Conservation (phyloP, 1,140 invertebrate genomes). For the Nylanderia fulva region DNA sequence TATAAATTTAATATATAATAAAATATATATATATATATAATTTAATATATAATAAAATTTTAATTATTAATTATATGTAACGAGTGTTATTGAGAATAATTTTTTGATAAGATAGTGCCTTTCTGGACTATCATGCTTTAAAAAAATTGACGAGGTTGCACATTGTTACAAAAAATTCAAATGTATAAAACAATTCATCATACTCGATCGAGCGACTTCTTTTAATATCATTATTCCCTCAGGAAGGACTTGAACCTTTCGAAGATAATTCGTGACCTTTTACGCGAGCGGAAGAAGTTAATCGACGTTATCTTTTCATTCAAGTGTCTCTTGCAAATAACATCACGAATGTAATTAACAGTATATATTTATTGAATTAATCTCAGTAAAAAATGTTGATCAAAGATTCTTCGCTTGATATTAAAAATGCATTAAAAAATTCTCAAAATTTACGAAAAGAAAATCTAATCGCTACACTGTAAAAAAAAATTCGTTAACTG, state of each 20-base stretch:
- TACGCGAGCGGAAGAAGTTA: constrained; percentile 41
- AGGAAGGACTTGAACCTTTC: constrained; percentile 26
- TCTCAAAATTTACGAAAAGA: too few species aligned
- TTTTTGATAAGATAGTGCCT: background rate
- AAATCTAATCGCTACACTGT: too few species aligned
- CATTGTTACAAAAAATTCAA: background rate
- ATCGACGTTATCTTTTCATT: constrained; percentile 21
- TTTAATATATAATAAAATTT: too few species aligned
- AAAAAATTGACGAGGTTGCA: background rate
- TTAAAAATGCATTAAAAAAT: too few species aligned
- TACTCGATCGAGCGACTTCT: constrained; percentile 2
- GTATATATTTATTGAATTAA: background rate
- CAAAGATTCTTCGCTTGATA: background rate
- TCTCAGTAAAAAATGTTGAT: background rate
- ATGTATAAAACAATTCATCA: constrained; percentile 15
- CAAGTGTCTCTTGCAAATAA: background rate
- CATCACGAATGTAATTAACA: background rate
- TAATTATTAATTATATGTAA: too few species aligned
- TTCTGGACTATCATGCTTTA: background rate
- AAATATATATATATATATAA: too few species aligned
- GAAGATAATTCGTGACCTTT: constrained; percentile 50
- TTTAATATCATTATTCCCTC: background rate
- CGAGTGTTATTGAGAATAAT: background rate
- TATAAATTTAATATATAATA: too few species aligned
- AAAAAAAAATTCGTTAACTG: too few species aligned